A percentile compares a stretch with the other conserved stretches of the same genome.
These are phyloP conservation scores for Seira ritae DNA, from an alignment of 2,888 invertebrate genomes.

Conservation along the genomic window DNA sequence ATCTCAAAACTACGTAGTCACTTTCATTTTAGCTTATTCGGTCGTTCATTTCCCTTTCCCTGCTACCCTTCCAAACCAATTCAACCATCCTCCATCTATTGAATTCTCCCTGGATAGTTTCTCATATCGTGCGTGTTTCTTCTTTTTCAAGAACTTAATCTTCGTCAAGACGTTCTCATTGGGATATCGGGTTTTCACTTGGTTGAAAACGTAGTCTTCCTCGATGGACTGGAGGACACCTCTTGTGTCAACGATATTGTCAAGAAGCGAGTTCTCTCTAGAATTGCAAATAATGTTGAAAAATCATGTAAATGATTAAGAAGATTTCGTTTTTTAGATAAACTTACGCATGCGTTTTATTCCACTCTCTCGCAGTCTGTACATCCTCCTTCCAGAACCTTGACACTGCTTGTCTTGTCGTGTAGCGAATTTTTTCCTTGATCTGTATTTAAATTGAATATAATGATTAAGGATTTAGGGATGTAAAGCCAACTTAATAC, in stretches of 20 bases:
- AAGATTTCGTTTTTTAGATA: too few relatives aligned
- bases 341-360: slow-evolving; percentile 78
- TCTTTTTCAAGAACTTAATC: slow-evolving; percentile 14
- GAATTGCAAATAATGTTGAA: not conserved
- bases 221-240: slow-evolving; percentile 18
- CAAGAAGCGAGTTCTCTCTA: slow-evolving; percentile 3
- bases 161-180: slow-evolving; percentile 19
- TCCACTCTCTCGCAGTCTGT: slow-evolving; percentile 83
- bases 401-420: slow-evolving; percentile 84
- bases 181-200: slow-evolving; percentile 17
- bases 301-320: too few relatives aligned
- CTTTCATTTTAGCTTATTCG: too few relatives aligned
- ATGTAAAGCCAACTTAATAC: not conserved
- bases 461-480: not conserved
- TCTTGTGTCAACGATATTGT: slow-evolving; percentile 14
- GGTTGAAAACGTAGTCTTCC: slow-evolving; percentile 50
- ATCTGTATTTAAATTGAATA: slow-evolving; percentile 77
- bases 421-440: slow-evolving; percentile 89
- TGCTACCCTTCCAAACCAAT: not conserved
- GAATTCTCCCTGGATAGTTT: not conserved
- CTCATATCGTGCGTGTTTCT: too few relatives aligned
- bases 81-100: not conserved
- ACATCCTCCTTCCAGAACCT: slow-evolving; percentile 90
- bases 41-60: too few relatives aligned
- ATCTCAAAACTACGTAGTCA: too few relatives aligned